phyloP scores from a whole-genome alignment of 1,140 invertebrate species.

The Neomicropteryx cornuta region DNA sequence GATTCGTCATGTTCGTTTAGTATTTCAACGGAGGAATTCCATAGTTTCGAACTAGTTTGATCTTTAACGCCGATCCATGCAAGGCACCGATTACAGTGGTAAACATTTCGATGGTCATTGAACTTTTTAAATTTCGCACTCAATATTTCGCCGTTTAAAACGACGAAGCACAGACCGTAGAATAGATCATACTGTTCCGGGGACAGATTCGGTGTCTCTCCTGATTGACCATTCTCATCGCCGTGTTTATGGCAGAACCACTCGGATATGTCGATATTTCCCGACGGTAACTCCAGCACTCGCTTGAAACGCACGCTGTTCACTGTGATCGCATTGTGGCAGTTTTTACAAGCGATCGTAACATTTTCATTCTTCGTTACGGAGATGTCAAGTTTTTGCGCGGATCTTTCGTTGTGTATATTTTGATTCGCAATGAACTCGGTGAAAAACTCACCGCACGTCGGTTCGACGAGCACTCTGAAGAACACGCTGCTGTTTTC shows the following conservation, averaged over 20 bases:
- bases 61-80: conserved; percentile 38
- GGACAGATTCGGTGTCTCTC: conserved; percentile 20
- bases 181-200: conserved; percentile 37
- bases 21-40: conserved; percentile 33
- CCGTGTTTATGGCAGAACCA: conserved; percentile 43
- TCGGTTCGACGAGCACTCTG: conserved; percentile 33
- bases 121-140: conserved; percentile 29
- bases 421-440: conserved; percentile 31
- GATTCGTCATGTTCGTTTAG: conserved; percentile 18
- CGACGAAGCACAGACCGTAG: conserved; percentile 36
- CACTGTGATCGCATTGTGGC: conserved; percentile 31
- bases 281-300: conserved; percentile 40
- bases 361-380: conserved; percentile 24
- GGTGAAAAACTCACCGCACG: conserved; percentile 38
- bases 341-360: conserved; percentile 38
- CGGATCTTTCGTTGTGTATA: conserved; percentile 17
- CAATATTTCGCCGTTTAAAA: conserved; percentile 29
- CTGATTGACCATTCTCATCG: conserved; percentile 15
- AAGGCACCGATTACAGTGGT: conserved; percentile 41
- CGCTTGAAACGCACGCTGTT: conserved; percentile 31
- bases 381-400: conserved; percentile 24
- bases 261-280: conserved; percentile 39
- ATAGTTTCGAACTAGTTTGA: conserved; percentile 30
- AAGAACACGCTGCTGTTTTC: conserved; percentile 34
- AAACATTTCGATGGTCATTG: conserved; percentile 28